Percentiles rank a stretch among this genome's conserved stretches.
Conservation (phyloP, 2,113 vertebrate species). For the Danionella cerebrum region DNA sequence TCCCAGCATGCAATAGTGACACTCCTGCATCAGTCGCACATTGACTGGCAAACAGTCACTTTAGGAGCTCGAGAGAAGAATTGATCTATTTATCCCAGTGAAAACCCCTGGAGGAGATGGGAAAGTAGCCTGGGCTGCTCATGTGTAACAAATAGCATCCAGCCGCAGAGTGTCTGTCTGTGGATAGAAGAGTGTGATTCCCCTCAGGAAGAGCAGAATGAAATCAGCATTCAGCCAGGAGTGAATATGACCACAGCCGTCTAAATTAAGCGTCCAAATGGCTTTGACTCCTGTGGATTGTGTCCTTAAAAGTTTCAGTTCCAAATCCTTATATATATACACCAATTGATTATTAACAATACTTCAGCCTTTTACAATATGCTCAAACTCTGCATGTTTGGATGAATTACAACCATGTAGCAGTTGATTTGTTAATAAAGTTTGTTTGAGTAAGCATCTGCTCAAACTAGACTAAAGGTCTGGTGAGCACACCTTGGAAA, state of each 20-base stretch:
- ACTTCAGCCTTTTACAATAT: no score
- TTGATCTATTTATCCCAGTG: slow-evolving; percentile 8
- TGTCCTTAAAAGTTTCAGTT: neutral
- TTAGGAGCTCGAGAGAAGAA: slow-evolving; percentile 5
- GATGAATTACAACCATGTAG: no score
- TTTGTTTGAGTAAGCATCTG: no score
- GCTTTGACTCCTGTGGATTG: neutral
- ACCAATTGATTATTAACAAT: no score
- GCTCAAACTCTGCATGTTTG: no score
- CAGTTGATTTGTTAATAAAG: no score
- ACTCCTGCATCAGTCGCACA: neutral
- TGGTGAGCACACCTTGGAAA: no score
- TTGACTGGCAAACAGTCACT: slow-evolving; percentile 25
- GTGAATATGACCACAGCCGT: neutral
- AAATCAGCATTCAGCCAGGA: neutral
- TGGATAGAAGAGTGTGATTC: neutral
- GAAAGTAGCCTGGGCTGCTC: neutral
- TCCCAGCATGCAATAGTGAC: slow-evolving; percentile 5
- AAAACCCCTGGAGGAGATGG: neutral
- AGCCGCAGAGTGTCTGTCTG: neutral
- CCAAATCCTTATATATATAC: no score
- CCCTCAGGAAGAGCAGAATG: neutral
- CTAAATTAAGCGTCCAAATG: neutral
- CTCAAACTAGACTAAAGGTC: no score
- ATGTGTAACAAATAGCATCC: slow-evolving; percentile 4